Base-by-base conservation (phyloP, 2,888 invertebrate genomes). In the Eupithecia subumbrata region DNA sequence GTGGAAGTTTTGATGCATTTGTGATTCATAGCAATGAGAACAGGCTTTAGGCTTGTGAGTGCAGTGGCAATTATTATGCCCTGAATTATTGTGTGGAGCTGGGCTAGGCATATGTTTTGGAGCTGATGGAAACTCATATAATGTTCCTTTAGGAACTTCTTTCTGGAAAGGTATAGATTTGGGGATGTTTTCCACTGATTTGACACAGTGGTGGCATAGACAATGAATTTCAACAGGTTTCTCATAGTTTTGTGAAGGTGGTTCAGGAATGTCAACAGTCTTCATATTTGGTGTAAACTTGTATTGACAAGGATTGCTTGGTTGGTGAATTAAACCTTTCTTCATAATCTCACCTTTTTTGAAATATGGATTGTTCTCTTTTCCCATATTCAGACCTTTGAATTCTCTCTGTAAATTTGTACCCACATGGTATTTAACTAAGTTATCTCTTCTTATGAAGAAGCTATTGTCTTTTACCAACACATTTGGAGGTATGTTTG, bases 401-500 rank as follows among this genome's bases (percentile, higher is more conserved):
- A 92, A 79, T 70, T 89, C 86, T 22, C 82, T 84, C 40, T 87
- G 83, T 60, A 91, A 40, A 72, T 84, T 84, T 5, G 79, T 37
- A 78, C 82, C 80, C 18, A 83, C 77, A 76, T 84, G 74, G 40
- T 86, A 81, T 52, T 87, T 88, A 2, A 83, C 82, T 70, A 91
- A 82, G 79, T 91, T 90, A 48, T 89, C 89, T 63, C 88, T 86
- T 78, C 85, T 90, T 74, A 94, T 85, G 77, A 95, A 95, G 79
- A 94, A 95, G 75, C 89, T 87, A 77, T 90, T 86, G 76, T 89
- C 86, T 81, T 86, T 90, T 25, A 79, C 81, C 7, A 89, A 79
- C 8, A 86, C 74, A 81, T 91, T 91, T 37, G 86, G 85, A 64
- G 88, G 87, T 18, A 70, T 45, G 63, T 79, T 81, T 0, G 76